phyloP scores from a whole-genome alignment of 2,888 invertebrate species.

The Acanthopleura granulata region DNA sequence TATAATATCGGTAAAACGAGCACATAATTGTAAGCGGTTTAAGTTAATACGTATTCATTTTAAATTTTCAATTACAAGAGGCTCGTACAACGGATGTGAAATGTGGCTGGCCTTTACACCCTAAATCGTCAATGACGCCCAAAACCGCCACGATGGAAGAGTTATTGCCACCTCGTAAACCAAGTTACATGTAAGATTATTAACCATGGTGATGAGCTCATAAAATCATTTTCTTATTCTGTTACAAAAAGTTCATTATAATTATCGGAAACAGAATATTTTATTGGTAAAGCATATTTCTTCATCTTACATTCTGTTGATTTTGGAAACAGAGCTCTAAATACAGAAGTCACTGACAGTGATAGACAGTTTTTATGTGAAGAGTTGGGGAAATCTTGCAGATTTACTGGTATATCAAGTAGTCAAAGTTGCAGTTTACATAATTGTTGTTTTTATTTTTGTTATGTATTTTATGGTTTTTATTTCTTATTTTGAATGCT shows the following conservation, averaged over 20 bases:
- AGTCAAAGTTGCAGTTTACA: no score
- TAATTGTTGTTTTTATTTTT: no score
- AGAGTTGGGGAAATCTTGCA: not conserved
- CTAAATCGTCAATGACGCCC: not conserved
- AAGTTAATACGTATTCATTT: no score
- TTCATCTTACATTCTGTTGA: not conserved
- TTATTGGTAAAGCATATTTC: not conserved
- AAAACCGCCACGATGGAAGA: not conserved
- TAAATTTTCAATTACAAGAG: not conserved
- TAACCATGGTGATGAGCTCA: no score
- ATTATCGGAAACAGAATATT: not conserved
- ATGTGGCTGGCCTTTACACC: not conserved
- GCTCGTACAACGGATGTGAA: not conserved
- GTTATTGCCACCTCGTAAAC: not conserved
- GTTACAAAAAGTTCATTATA: not conserved
- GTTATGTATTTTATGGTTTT: no score
- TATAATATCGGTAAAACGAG: no score
- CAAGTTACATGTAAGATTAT: not conserved
- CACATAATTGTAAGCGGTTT: no score
- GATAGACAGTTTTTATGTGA: not conserved
- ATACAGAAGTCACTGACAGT: not conserved
- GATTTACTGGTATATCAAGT: not conserved
- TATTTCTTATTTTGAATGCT: no score
- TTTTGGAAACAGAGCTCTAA: not conserved
- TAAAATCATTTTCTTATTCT: no score